These are phyloP conservation scores for Herminia tarsipennalis DNA, from an alignment of 2,888 invertebrate genomes.

Conservation along the genomic window DNA sequence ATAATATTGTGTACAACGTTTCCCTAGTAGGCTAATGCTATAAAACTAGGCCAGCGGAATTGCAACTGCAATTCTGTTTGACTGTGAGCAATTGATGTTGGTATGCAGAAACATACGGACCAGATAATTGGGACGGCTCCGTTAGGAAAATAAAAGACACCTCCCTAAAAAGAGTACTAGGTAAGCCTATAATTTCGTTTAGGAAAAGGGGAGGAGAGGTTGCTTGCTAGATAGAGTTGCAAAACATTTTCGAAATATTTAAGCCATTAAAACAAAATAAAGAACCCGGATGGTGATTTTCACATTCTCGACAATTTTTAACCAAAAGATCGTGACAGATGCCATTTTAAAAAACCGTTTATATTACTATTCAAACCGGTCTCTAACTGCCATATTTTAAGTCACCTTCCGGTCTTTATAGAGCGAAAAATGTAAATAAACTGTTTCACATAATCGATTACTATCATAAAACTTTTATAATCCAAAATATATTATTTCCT, in stretches of 20 bases:
- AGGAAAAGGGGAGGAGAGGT: no score
- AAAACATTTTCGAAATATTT: no score
- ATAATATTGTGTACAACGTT: no score
- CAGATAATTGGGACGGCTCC: not conserved
- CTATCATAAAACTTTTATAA: no score
- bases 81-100: conserved; percentile 35
- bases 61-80: conserved; percentile 51
- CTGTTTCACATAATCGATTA: not conserved
- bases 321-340: conserved; percentile 4
- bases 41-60: conserved; percentile 50
- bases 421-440: conserved; percentile 15
- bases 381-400: conserved; percentile 9
- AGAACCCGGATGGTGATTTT: no score
- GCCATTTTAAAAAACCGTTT: not conserved
- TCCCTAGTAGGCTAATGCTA: conserved; percentile 9
- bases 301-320: not conserved
- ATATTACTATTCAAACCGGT: conserved; percentile 1
- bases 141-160: no score
- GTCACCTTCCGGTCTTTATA: conserved; percentile 12
- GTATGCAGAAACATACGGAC: conserved; percentile 37
- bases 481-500: no score
- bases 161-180: no score
- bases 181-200: no score
- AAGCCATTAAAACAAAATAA: no score
- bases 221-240: no score